Percentiles rank a stretch among this genome's conserved stretches.
These are phyloP conservation scores for Ageneiosus marmoratus DNA, from an alignment of 2,113 vertebrate genomes.

Conservation along the genomic window DNA sequence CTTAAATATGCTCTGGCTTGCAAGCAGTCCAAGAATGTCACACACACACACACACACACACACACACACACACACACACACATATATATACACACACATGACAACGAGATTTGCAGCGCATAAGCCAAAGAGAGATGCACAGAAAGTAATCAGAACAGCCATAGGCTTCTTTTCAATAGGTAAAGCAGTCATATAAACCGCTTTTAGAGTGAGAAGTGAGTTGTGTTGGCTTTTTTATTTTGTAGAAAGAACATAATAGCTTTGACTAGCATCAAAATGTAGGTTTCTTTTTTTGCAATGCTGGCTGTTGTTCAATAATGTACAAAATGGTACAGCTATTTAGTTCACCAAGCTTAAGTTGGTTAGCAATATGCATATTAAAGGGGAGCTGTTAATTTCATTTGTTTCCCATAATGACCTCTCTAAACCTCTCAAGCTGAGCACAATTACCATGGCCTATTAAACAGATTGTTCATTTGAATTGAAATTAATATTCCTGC, in stretches of 20 bases:
- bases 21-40: constrained; percentile 66
- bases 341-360: background rate
- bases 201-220: background rate
- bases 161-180: constrained; percentile 48
- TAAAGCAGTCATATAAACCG: background rate
- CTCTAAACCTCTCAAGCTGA: constrained; percentile 62
- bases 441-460: constrained; percentile 61
- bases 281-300: background rate
- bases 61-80: too few species aligned
- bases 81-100: too few species aligned
- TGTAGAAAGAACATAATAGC: background rate
- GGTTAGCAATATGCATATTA: constrained; percentile 2
- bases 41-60: too few species aligned
- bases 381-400: constrained; percentile 33
- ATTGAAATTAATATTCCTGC: constrained; percentile 74
- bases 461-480: constrained; percentile 71
- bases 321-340: background rate
- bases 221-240: background rate
- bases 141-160: constrained; percentile 60
- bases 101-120: constrained; percentile 65
- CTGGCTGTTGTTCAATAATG: background rate
- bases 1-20: constrained; percentile 62
- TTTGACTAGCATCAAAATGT: background rate
- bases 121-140: constrained; percentile 61
- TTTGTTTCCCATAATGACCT: constrained; percentile 40